These are phyloP conservation scores for Hassar affinis DNA, from an alignment of 2,113 vertebrate genomes.

Conservation along the genomic window DNA sequence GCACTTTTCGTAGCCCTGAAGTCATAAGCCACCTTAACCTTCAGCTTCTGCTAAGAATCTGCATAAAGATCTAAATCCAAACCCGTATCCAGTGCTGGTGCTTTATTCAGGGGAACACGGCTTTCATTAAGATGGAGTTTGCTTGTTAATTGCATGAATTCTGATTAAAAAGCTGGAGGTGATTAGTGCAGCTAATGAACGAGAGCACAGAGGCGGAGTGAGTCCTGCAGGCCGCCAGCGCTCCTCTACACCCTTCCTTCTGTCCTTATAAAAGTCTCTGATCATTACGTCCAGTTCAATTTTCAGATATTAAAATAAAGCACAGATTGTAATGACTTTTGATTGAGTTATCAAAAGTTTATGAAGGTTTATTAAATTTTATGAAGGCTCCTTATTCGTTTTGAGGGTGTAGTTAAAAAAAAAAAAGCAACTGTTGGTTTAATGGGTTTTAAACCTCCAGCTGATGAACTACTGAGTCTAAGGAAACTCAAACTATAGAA, in stretches of 20 bases:
- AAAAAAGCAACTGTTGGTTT: not conserved
- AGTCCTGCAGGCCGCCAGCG: not conserved
- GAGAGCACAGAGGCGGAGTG: constrained; percentile 26
- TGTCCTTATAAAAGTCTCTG: not conserved
- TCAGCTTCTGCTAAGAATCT: not conserved
- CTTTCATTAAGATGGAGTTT: constrained; percentile 50
- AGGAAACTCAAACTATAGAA: no score
- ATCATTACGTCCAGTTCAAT: not conserved
- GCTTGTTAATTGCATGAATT: constrained; percentile 56
- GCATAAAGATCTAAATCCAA: not conserved
- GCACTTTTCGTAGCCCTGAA: not conserved
- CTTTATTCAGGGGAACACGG: constrained; percentile 16
- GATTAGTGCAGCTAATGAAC: constrained; percentile 53
- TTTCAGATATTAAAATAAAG: not conserved
- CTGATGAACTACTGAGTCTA: no score
- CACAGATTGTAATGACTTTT: not conserved
- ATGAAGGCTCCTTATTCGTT: not conserved
- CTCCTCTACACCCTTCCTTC: constrained; percentile 1
- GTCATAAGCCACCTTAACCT: not conserved
- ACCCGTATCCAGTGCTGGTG: not conserved
- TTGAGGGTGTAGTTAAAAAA: no score
- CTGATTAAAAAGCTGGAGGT: constrained; percentile 63
- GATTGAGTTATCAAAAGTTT: not conserved
- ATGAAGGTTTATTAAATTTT: not conserved
- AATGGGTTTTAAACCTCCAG: no score